Percentiles rank a stretch among this genome's conserved stretches.
phyloP scores from a whole-genome alignment of 2,797 vertebrate genomes.

The Halcyon smyrnensis region DNA sequence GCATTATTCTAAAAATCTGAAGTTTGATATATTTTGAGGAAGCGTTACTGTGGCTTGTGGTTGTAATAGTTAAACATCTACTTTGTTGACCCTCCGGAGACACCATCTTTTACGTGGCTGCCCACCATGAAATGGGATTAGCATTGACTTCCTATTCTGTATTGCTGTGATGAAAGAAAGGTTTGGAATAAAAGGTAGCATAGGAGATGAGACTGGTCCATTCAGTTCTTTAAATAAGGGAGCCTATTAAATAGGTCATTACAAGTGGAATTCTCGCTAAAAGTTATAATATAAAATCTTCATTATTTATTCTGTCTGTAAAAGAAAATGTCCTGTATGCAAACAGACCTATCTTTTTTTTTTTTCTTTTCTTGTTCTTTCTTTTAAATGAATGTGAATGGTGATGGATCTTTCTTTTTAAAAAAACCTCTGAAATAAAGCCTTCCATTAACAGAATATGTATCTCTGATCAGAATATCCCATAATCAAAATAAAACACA shows the following conservation, averaged over 20 bases:
- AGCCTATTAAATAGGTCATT: background rate
- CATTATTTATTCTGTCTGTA: background rate
- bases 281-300: background rate
- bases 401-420: background rate
- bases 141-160: background rate
- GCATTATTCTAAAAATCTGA: background rate
- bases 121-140: background rate
- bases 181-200: background rate
- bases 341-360: background rate
- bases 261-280: background rate
- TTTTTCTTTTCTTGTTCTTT: background rate
- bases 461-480: background rate
- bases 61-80: background rate
- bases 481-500: background rate
- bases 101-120: background rate
- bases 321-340: background rate
- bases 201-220: background rate
- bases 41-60: background rate
- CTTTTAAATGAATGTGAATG: background rate
- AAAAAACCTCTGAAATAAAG: background rate
- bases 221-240: background rate
- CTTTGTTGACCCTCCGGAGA: background rate
- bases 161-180: background rate
- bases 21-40: background rate
- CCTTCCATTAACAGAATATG: background rate